phyloP scores from a whole-genome alignment of 2,113 vertebrate genomes.

The Poicephalus gulielmi region DNA sequence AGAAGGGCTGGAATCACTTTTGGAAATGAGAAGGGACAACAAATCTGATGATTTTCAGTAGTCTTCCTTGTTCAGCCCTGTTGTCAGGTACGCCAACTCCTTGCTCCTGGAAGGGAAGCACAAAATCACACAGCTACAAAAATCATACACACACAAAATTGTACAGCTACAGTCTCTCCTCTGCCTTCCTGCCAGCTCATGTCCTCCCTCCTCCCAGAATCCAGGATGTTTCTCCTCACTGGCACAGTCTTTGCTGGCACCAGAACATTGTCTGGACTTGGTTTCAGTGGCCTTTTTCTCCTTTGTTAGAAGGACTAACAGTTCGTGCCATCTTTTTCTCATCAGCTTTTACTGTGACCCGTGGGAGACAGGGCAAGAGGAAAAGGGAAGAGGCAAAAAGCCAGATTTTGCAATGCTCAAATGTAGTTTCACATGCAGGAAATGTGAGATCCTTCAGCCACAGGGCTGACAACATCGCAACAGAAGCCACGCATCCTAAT shows the following conservation, averaged over 20 bases:
- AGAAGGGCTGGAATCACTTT: background rate
- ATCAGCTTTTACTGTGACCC: background rate
- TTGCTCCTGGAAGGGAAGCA: background rate
- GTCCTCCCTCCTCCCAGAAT: background rate
- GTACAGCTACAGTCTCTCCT: background rate
- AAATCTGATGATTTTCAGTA: background rate
- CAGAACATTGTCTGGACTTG: background rate
- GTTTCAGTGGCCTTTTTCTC: background rate
- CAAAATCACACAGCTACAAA: background rate
- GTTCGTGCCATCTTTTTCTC: background rate
- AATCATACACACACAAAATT: background rate
- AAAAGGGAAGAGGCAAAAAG: background rate
- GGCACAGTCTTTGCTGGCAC: background rate
- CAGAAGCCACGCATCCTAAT: background rate
- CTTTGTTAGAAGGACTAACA: background rate
- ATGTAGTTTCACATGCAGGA: conserved; percentile 22
- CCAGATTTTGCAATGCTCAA: background rate
- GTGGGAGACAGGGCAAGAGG: background rate
- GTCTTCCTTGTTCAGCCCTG: background rate
- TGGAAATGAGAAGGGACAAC: background rate
- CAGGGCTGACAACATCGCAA: background rate
- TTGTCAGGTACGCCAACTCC: background rate
- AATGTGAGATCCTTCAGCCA: background rate
- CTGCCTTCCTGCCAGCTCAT: background rate
- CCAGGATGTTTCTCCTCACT: background rate